A percentile compares a stretch with the other conserved stretches of the same genome.
phyloP scores from a whole-genome alignment of 2,113 vertebrate species.

The Barnardius zonarius region DNA sequence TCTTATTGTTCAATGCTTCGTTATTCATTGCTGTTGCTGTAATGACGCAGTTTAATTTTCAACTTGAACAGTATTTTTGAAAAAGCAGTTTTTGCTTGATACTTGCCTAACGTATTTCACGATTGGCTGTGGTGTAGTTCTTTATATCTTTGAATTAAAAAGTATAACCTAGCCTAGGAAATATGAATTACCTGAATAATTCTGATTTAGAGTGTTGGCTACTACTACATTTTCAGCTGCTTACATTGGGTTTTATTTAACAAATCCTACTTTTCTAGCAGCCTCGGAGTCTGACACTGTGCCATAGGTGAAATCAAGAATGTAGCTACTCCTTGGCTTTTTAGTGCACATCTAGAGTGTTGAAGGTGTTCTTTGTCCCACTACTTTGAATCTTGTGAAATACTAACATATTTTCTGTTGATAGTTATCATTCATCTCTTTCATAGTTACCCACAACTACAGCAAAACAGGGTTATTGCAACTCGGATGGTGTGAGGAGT shows the following conservation, averaged over 20 bases:
- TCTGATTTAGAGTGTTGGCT: background rate
- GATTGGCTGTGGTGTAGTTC: background rate
- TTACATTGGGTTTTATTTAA: background rate
- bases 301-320: background rate
- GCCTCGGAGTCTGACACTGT: background rate
- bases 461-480: background rate
- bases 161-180: background rate
- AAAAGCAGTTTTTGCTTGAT: background rate
- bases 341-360: background rate
- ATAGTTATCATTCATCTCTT: background rate
- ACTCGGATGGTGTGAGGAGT: rapidly evolving
- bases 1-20: background rate
- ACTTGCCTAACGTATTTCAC: background rate
- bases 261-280: background rate
- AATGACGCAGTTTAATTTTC: background rate
- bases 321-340: background rate
- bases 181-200: background rate
- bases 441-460: background rate
- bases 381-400: background rate
- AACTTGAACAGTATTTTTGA: background rate
- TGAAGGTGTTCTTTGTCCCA: background rate
- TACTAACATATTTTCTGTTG: background rate
- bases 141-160: background rate
- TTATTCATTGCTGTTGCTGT: background rate
- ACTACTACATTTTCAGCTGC: background rate